Evolutionary conservation across 1,140 invertebrate species (phyloP), one percentile per base, ranked within the genome.

Genomic region (Pogonomyrmex barbatus): DNA sequence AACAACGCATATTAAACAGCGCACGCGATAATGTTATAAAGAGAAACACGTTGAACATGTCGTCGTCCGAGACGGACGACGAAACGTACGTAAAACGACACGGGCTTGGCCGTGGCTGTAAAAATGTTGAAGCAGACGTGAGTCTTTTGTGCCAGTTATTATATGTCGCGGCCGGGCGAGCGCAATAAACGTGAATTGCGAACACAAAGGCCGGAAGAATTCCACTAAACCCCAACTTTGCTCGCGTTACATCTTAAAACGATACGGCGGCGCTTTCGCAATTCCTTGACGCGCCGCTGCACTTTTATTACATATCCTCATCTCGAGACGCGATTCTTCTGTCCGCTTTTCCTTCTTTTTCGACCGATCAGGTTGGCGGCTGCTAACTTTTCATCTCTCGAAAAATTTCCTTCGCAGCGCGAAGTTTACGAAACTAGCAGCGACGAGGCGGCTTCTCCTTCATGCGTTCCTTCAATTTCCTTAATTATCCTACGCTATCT

Each of bases 91-190:
- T 24, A 24, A n/a, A 36, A 60, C 30, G 42, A 50, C 39, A 60
- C 24, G 24, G 24, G 17, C 33, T 50, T 39, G 68, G 42, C 39
- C 56, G 42, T 42, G 45, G 67, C 36, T 30, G 54, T 52, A 56
- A 50, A 75, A 75, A 75, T 83, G 54, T 73, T 62, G 36, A 36
- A 81, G 68, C 17, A 73, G 14, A 58, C 56, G 56, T 12, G 47
- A 68, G 45, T 83, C 79, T 83, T 83, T 83, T 83, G 79, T 75
- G 54, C 33, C 33, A 50, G 79, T 83, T 83, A 83, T 83, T 83
- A 75, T 83, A 83, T 62, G 54, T 83, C 79, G 68, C 42, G 70
- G 52, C 17, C 42, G 67, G 42, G 79, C 30, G 45, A 83, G 68
- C 42, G 68, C 79, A 75, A 83, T 83, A 75, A 83, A 83, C 68